phyloP scores from a whole-genome alignment of 2,797 vertebrate genomes.

The Eospalax fontanierii region DNA sequence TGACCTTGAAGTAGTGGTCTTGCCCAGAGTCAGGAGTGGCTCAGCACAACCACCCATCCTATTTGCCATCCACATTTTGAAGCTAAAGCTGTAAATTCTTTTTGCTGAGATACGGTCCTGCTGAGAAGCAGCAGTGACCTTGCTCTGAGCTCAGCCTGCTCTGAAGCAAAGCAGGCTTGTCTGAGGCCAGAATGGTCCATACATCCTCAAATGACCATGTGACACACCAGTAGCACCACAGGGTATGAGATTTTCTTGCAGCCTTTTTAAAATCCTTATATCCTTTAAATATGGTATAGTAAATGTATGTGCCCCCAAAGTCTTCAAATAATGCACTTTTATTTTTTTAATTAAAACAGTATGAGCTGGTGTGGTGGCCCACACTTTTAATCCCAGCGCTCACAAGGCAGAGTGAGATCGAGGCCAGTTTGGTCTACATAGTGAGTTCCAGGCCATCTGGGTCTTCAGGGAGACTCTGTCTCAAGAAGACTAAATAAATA shows the following conservation, averaged over 20 bases:
- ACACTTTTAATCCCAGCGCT: too few relatives aligned
- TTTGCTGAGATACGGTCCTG: background rate
- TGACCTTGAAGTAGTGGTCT: background rate
- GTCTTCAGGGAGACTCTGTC: too few relatives aligned
- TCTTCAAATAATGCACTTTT: background rate
- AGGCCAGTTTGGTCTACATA: too few relatives aligned
- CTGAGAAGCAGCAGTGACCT: background rate
- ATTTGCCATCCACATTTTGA: background rate
- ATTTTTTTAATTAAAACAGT: background rate
- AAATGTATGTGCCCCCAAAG: background rate
- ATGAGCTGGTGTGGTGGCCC: too few relatives aligned
- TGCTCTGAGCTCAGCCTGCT: background rate
- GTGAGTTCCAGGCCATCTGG: too few relatives aligned
- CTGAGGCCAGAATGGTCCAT: background rate
- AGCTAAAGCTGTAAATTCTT: background rate
- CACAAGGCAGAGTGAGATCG: too few relatives aligned
- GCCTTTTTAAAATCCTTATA: slow-evolving; percentile 16
- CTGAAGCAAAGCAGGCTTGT: background rate
- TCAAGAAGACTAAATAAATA: too few relatives aligned
- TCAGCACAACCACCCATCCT: background rate
- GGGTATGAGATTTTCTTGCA: background rate
- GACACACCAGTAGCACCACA: background rate
- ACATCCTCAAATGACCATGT: background rate
- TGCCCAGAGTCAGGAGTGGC: background rate
- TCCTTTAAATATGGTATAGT: background rate